These are phyloP conservation scores for Papilio polytes DNA, from an alignment of 1,140 invertebrate species.

Conservation along the genomic window DNA sequence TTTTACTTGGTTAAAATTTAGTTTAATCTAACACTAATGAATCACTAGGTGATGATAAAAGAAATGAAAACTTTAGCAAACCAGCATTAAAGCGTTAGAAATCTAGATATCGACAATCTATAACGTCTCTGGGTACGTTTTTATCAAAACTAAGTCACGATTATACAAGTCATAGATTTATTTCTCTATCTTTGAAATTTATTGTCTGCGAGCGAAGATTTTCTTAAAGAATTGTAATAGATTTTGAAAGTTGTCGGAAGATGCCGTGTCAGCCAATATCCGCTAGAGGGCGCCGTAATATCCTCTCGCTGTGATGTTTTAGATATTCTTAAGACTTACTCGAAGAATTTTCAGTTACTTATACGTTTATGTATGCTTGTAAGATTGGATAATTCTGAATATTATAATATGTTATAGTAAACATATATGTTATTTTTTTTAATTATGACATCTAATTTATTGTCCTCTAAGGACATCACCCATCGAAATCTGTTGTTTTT, in stretches of 20 bases:
- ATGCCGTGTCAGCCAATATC: slow-evolving; percentile 38
- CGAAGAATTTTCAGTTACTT: background rate
- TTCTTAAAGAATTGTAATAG: slow-evolving; percentile 35
- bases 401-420: too few relatives aligned
- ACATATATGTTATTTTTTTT: too few relatives aligned
- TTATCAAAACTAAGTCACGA: background rate
- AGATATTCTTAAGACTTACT: slow-evolving; percentile 21
- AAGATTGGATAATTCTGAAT: background rate
- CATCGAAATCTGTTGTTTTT: too few relatives aligned
- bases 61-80: too few relatives aligned
- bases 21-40: too few relatives aligned
- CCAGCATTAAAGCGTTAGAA: background rate
- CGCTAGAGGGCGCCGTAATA: slow-evolving; percentile 34
- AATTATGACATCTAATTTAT: too few relatives aligned
- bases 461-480: too few relatives aligned
- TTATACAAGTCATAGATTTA: slow-evolving; percentile 7
- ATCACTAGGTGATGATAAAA: too few relatives aligned
- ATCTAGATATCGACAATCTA: background rate
- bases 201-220: slow-evolving; percentile 19
- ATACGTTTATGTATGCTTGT: background rate
- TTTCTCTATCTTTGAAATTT: slow-evolving; percentile 24
- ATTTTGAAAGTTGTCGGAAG: slow-evolving; percentile 33
- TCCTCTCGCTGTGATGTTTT: slow-evolving; percentile 33
- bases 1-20: too few relatives aligned
- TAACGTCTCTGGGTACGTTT: background rate